Percentiles rank a stretch among this genome's conserved stretches.
Conservation (phyloP, 2,888 invertebrate genomes). For the Polydrusus cervinus region DNA sequence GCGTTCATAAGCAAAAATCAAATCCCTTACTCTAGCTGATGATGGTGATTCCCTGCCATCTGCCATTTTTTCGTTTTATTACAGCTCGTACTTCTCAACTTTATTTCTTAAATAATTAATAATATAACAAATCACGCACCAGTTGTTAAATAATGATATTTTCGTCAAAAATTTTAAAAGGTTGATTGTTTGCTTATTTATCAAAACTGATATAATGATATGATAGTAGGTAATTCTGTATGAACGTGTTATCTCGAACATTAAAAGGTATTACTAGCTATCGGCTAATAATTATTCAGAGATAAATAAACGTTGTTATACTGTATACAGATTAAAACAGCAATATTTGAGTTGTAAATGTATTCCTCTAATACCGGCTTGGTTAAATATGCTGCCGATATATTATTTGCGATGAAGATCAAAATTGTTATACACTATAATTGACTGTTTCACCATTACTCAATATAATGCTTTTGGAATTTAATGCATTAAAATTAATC, state of each 20-base stretch:
- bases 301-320: slow-evolving; percentile 21
- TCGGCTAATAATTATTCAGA: slow-evolving; percentile 37
- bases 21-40: slow-evolving; percentile 43
- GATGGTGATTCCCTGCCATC: slow-evolving; percentile 20
- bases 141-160: slow-evolving; percentile 8
- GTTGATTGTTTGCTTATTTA: slow-evolving; percentile 31
- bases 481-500: too few relatives aligned
- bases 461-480: background rate
- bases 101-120: slow-evolving; percentile 21
- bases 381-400: background rate
- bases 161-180: slow-evolving; percentile 4
- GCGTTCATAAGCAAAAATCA: slow-evolving; percentile 50
- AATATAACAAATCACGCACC: slow-evolving; percentile 17
- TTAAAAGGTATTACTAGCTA: slow-evolving; percentile 44
- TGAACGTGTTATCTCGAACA: slow-evolving; percentile 37
- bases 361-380: background rate
- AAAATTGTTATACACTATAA: background rate
- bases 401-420: background rate
- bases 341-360: background rate
- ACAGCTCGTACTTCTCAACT: background rate
- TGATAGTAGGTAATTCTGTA: slow-evolving; percentile 34
- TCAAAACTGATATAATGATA: slow-evolving; percentile 28
- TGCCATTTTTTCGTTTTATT: slow-evolving; percentile 13
- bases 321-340: slow-evolving; percentile 20
- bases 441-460: background rate